Base-by-base conservation (phyloP, 2,797 vertebrate species). In the Lepilemur ruficaudatus region DNA sequence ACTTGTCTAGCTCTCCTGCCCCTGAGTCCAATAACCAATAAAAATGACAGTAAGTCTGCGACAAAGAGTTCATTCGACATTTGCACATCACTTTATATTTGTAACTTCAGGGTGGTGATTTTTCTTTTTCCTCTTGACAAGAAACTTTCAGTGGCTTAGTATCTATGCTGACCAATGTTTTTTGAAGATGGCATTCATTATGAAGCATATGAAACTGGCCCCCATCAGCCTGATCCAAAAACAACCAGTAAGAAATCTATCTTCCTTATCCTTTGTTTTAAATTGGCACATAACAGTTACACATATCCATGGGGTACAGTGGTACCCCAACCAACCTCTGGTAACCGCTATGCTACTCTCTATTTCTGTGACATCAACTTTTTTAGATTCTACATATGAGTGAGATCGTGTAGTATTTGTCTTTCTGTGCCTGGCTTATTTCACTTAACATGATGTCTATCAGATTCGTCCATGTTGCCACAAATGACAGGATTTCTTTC, bases 151-250 rank as follows among this genome's bases (percentile, higher is more conserved):
- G 3, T 50, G 32, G 55, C 7, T 61, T 95, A 46, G 43, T 73
- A 59, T 50, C 41, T 69, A 76, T 63, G 48, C 18, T 78, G 65
- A 87, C 10, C 10, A 18, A 7, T 89, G 25, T 59, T 91, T 87
- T 92, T 35, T 80, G 32, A 96, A 61, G 95, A 94, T 97, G 96
- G 94, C 98, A 97, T 67, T 92, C 91, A 98, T 98, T 91, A 35
- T 2, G 17, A 76, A 76, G 55, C 14, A 20, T 75, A 35, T 17
- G 84, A 59, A 88, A 82, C 18, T 87, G 28, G 81, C 83, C 85
- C 86, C 95, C 76, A 93, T 87, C 63, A 96, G 79, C 97, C 98
- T 95, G 61, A 52, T 52, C 72, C 96, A 84, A 93, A 97, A 65
- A 95, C 25, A 69, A 59, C 43, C 18, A 35, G 13, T 86, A 97